A percentile compares a stretch with the other conserved stretches of the same genome.
These are phyloP conservation scores for Neelides folsomi DNA, from an alignment of 2,888 invertebrate species.

Conservation along the genomic window DNA sequence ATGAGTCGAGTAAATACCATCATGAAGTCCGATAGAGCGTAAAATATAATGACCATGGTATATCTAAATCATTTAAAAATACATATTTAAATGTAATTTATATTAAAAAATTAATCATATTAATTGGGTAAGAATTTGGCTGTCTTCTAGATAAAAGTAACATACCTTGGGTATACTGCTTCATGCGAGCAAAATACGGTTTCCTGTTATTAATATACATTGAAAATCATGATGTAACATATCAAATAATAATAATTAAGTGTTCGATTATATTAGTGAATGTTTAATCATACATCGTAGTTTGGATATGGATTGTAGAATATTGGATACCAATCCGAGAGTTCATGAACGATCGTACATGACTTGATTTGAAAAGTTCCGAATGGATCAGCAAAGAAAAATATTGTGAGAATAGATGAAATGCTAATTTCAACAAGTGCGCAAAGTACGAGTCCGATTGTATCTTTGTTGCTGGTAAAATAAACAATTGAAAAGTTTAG, in stretches of 20 bases:
- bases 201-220: no score
- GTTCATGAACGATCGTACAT: constrained; percentile 55
- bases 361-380: constrained; percentile 62
- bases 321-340: constrained; percentile 95
- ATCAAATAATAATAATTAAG: no score
- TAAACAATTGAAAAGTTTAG: neutral
- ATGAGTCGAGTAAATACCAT: constrained; percentile 64
- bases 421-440: constrained; percentile 67
- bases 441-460: constrained; percentile 62
- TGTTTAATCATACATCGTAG: constrained; percentile 47
- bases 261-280: no score
- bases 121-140: neutral
- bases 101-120: neutral
- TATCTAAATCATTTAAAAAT: constrained; percentile 49
- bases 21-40: constrained; percentile 62
- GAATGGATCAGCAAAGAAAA: constrained; percentile 68
- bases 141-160: constrained; percentile 27
- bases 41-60: constrained; percentile 81
- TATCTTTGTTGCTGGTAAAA: constrained; percentile 60
- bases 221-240: no score
- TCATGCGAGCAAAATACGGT: constrained; percentile 91
- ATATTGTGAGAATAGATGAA: constrained; percentile 51
- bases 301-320: constrained; percentile 87
- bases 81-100: constrained; percentile 2
- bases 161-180: constrained; percentile 92